Percentiles rank a stretch among this genome's conserved stretches.
These are phyloP conservation scores for Hydra vulgaris DNA, from an alignment of 30 jellyfish, hydroid and myxozoan species.

Conservation along the genomic window DNA sequence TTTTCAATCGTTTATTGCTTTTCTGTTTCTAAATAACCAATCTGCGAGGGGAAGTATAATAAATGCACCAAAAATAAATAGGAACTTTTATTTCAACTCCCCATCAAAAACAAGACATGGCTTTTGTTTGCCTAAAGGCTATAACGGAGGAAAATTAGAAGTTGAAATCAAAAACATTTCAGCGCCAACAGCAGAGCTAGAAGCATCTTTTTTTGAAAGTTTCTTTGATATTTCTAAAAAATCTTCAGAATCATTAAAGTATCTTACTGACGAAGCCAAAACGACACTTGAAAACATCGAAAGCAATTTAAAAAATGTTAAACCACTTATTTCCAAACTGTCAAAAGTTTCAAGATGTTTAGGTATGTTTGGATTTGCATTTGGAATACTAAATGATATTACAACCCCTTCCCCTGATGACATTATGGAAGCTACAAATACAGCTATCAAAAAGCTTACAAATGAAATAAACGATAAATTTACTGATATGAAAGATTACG, in stretches of 20 bases:
- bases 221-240: not conserved
- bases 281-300: not conserved
- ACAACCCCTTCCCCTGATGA: conserved; percentile 25
- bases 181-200: conserved; percentile 1
- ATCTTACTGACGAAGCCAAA: not conserved
- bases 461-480: conserved; percentile 26
- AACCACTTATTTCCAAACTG: not conserved
- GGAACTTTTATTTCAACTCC: too few species aligned
- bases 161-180: not conserved
- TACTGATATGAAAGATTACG: conserved; percentile 23
- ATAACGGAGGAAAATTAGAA: not conserved
- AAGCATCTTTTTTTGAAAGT: not conserved
- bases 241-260: not conserved
- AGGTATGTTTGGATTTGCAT: conserved; percentile 31
- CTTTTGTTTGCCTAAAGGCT: not conserved
- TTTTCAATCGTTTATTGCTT: too few species aligned
- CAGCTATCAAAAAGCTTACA: conserved; percentile 33
- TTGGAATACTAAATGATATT: conserved; percentile 14
- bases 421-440: conserved; percentile 14
- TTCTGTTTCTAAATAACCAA: too few species aligned
- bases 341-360: conserved; percentile 25
- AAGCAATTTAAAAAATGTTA: not conserved
- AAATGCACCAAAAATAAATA: too few species aligned
- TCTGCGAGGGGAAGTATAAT: too few species aligned
- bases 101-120: too few species aligned